A percentile compares a stretch with the other conserved stretches of the same genome.
Evolutionary conservation across 2,797 vertebrate species (phyloP).

Genomic region (Eospalax fontanierii): DNA sequence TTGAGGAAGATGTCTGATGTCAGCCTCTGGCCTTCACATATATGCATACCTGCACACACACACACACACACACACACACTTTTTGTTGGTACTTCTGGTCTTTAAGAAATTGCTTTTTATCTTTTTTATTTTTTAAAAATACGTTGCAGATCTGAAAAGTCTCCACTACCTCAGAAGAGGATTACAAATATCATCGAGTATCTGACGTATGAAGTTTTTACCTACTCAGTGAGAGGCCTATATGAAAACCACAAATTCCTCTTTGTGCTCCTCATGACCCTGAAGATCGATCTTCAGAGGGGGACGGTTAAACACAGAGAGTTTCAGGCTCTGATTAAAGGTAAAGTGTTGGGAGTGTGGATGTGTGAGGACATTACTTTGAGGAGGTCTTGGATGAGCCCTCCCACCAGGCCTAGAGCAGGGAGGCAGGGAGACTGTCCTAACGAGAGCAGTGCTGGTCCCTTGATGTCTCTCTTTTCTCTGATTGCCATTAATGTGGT

Average conservation of each 20-base stretch:
- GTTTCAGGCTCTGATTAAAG: conserved; percentile 93
- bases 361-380: not conserved
- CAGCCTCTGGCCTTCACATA: not conserved
- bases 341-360: conserved; percentile 79
- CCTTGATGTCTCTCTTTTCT: not conserved
- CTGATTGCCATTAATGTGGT: not conserved
- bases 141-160: conserved; percentile 91
- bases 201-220: conserved; percentile 91
- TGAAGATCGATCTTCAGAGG: conserved; percentile 93
- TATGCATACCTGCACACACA: not conserved
- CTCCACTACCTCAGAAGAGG: conserved; percentile 90
- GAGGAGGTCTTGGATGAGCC: not conserved
- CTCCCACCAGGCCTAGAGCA: not conserved
- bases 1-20: not conserved
- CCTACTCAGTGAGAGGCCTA: conserved; percentile 92
- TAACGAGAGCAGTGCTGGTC: not conserved
- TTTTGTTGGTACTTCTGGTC: not conserved
- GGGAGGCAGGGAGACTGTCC: not conserved
- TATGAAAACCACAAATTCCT: conserved; percentile 94
- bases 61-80: not conserved
- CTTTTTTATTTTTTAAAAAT: conserved; percentile 74
- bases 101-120: not conserved
- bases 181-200: conserved; percentile 92
- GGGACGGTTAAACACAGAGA: conserved; percentile 89
- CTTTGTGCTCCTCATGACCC: conserved; percentile 92